These are phyloP conservation scores for Daubentonia madagascariensis DNA, from an alignment of 2,113 vertebrate genomes.

Conservation along the genomic window DNA sequence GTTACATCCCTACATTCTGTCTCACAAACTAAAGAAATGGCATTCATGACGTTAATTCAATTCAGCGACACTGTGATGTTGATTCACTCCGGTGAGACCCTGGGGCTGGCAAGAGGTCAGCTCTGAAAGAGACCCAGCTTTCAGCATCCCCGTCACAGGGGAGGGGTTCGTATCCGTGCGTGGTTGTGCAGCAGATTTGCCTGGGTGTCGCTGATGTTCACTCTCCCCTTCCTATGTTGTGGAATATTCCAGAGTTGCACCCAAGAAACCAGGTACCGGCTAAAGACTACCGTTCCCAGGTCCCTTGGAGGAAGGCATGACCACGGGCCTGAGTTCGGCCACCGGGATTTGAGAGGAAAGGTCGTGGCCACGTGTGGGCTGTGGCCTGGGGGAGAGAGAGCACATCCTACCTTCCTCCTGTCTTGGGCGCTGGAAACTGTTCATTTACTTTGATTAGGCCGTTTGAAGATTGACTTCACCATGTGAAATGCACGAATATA, in stretches of 20 bases:
- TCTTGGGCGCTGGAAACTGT: background rate
- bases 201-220: background rate
- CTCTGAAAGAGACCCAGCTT: accelerated
- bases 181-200: background rate
- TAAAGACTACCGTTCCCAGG: too few relatives aligned
- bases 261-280: background rate
- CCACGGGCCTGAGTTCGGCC: background rate
- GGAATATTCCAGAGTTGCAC: background rate
- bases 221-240: background rate
- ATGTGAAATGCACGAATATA: accelerated
- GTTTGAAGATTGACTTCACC: background rate
- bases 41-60: background rate
- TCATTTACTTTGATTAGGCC: background rate
- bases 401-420: background rate
- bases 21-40: background rate
- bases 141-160: background rate
- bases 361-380: too few relatives aligned
- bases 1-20: background rate
- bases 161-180: background rate
- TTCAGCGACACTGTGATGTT: background rate
- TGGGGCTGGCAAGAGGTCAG: too few relatives aligned
- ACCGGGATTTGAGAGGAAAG: background rate
- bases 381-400: too few relatives aligned
- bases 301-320: background rate
- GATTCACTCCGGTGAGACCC: too few relatives aligned